Percentiles rank a stretch among this genome's conserved stretches.
Conservation (phyloP, 1,140 invertebrate genomes). For the Trichogramma pretiosum region DNA sequence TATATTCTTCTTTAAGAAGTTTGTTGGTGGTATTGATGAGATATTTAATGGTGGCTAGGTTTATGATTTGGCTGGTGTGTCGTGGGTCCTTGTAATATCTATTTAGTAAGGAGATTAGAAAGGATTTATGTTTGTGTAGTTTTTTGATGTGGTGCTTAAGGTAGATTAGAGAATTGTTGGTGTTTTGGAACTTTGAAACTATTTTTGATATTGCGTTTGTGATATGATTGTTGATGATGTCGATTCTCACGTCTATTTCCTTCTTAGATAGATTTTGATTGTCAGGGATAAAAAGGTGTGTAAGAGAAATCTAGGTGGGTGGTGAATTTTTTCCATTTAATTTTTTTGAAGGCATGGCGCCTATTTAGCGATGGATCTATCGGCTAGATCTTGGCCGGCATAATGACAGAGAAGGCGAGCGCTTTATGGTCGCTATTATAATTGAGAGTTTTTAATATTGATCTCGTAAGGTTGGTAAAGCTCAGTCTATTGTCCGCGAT, state of each 20-base stretch:
- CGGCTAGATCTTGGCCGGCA: not conserved
- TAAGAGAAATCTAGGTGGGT: not conserved
- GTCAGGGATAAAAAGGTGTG: not conserved
- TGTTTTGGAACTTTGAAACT: not conserved
- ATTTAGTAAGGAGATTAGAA: not conserved
- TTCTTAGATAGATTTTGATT: not conserved
- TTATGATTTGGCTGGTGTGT: not conserved
- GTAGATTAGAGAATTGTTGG: not conserved
- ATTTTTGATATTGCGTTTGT: not conserved
- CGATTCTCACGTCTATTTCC: not conserved
- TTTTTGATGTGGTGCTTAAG: slow-evolving; percentile 1
- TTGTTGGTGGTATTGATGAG: not conserved
- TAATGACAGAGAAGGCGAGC: not conserved
- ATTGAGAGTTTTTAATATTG: not conserved
- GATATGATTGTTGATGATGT: not conserved
- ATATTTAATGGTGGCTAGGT: not conserved
- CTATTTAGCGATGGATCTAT: not conserved
- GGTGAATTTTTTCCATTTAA: slow-evolving; percentile 1
- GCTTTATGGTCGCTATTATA: not conserved
- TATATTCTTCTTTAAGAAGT: not conserved
- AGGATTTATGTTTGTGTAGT: slow-evolving; percentile 2
- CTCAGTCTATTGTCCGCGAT: not conserved
- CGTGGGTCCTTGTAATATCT: not conserved
- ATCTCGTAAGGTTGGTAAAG: not conserved
- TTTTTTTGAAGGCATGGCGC: slow-evolving; percentile 1